Base-by-base conservation (phyloP, 2,888 invertebrate genomes). In the Minunthozetes semirufus region DNA sequence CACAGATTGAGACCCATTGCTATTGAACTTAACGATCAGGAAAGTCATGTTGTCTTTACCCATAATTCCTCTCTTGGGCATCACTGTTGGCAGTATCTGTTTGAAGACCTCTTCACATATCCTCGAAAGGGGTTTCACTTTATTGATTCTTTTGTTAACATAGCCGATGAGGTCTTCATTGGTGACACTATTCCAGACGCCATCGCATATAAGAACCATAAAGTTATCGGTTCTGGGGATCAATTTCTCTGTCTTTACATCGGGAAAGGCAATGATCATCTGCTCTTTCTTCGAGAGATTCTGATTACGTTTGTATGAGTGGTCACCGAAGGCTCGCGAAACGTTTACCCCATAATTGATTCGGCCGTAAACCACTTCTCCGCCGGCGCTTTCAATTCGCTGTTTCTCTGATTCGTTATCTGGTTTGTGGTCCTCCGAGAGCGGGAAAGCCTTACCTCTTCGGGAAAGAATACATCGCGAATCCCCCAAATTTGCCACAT, bases 11-110 rank as follows among this genome's bases (percentile, higher is more conserved):
- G 59, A 25, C 17, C 13, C 59, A 13, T 33, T 8, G 33, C 4
- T 66, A 25, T 27, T 22, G 15, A 94, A 92, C 80, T 89, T 87
- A 13, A 97, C 89, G 81, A 99, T 92, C 80, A 99, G 92, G 74
- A 94, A 93, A 0, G 98, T 98, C 98, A 99, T 99, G 84, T 99
- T 99, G 85, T 99, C 99, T 84, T 98, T 98, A 56, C 98, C 98
- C 2, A 96, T 95, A 17, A 75, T 61, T 17, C 75, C 75, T 29
- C 38, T 15, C 15, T 8, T n/a, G 4, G 75, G 75, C 75, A 75
- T 75, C 8, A 33, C 72, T 59, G 27, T n/a, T 5, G 74, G 68
- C 29, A 74, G 42, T 27, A 74, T 68, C 27, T 68, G 50, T 4
- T n/a, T 15, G 50, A 70, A 29, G 4, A 74, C 96, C 89, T 96